Conservation (phyloP, 1,140 invertebrate species). For the Ips nitidus region DNA sequence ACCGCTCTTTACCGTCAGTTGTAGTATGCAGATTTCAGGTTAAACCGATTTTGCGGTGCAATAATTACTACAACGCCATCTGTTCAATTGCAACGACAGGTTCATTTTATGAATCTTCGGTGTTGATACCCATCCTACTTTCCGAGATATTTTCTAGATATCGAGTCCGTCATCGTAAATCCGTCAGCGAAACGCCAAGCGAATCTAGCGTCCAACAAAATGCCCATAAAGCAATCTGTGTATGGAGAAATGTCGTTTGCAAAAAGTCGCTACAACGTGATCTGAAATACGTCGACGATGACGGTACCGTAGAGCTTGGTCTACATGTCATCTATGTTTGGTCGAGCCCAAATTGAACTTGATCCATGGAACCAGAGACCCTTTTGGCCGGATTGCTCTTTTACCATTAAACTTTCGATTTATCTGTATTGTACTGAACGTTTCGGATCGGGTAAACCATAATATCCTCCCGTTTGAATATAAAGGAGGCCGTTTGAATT, state of each 20-base stretch:
- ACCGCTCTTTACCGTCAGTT: neutral
- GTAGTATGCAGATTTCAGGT: conserved; percentile 14
- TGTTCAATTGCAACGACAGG: neutral
- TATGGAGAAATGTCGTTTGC: conserved; percentile 25
- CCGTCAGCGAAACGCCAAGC: conserved; percentile 14
- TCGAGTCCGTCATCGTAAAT: conserved; percentile 22
- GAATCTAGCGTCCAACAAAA: conserved; percentile 21
- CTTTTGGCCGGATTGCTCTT: too few species aligned
- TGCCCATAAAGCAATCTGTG: conserved; percentile 23
- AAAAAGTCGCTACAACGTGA: conserved; percentile 26
- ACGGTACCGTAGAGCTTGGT: neutral
- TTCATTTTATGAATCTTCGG: neutral
- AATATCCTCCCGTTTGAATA: conserved; percentile 20
- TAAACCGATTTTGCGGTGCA: neutral
- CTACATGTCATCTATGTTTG: too few species aligned
- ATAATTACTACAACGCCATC: conserved; percentile 3
- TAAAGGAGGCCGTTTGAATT: conserved; percentile 22
- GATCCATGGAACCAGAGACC: too few species aligned
- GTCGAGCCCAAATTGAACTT: too few species aligned
- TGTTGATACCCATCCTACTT: neutral
- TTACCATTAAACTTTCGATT: too few species aligned
- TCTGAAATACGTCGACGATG: conserved; percentile 21
- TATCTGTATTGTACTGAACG: too few species aligned
- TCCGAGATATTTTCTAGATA: conserved; percentile 17
- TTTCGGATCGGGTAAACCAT: conserved; percentile 18